Conservation (phyloP, 2,113 vertebrate species). For the Macrotis lagotis region DNA sequence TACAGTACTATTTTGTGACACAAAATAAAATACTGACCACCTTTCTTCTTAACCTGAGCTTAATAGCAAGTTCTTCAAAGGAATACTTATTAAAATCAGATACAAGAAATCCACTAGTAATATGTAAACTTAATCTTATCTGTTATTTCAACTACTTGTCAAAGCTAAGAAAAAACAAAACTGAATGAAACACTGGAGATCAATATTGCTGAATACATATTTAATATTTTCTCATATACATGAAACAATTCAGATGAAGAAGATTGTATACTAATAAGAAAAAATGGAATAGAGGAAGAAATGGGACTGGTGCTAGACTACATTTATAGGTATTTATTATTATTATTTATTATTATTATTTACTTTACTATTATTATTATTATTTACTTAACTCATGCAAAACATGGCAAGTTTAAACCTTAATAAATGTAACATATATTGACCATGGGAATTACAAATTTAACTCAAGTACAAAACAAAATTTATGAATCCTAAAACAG, state of each 20-base stretch:
- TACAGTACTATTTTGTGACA: not conserved
- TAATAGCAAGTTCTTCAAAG: not conserved
- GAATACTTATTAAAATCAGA: not conserved
- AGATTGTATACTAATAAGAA: not conserved
- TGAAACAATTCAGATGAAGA: not conserved
- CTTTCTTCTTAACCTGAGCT: conserved; percentile 5
- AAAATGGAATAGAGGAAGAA: not conserved
- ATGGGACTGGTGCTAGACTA: not conserved
- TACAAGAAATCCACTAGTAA: not conserved
- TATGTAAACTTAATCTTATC: conserved; percentile 3
- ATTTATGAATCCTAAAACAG: not conserved
- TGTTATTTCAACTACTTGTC: not conserved
- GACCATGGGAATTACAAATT: not conserved
- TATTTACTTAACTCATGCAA: not conserved
- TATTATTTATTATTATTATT: not conserved
- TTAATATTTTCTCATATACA: not conserved
- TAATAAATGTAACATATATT: not conserved
- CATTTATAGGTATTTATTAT: not conserved
- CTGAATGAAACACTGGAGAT: not conserved
- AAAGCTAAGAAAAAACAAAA: not conserved
- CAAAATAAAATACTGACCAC: not conserved
- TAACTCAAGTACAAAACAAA: not conserved
- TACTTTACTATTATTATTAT: not conserved
- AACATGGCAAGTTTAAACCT: not conserved
- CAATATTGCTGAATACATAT: not conserved